These are phyloP conservation scores for Fabriciana adippe DNA, from an alignment of 2,888 invertebrate species.

Conservation along the genomic window DNA sequence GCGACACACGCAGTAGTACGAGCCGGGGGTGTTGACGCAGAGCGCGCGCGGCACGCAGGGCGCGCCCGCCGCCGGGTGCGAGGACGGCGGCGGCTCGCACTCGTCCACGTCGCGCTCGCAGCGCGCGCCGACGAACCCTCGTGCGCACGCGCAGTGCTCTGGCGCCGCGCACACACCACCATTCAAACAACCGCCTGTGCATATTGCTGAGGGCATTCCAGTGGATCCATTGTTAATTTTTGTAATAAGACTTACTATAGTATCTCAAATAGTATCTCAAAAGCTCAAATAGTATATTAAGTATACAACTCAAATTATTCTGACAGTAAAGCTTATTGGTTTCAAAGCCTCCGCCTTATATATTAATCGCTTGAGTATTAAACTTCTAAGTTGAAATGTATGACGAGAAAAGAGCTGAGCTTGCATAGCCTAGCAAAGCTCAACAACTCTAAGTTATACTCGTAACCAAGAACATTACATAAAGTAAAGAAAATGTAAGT, in stretches of 20 bases:
- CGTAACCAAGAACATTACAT: too few species aligned
- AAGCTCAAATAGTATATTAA: too few species aligned
- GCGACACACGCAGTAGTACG: slow-evolving; percentile 93
- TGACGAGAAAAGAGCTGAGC: too few species aligned
- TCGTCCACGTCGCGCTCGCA: slow-evolving; percentile 95
- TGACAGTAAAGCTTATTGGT: too few species aligned
- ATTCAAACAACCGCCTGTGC: slow-evolving; percentile 90
- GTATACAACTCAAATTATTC: too few species aligned
- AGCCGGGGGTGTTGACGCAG: slow-evolving; percentile 94
- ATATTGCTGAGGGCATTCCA: slow-evolving; percentile 83
- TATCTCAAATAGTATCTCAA: too few species aligned
- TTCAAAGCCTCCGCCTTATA: too few species aligned
- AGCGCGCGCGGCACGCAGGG: slow-evolving; percentile 88
- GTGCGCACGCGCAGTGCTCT: slow-evolving; percentile 89
- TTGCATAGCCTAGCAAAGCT: too few species aligned
- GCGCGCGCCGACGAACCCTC: slow-evolving; percentile 90
- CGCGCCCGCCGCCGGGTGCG: slow-evolving; percentile 85
- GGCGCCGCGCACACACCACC: slow-evolving; percentile 91
- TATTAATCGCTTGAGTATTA: too few species aligned
- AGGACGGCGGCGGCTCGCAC: slow-evolving; percentile 85
- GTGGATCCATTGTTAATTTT: neutral
- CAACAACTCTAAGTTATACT: too few species aligned
- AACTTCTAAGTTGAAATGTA: too few species aligned
- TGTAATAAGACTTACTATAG: neutral
- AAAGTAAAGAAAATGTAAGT: too few species aligned